These are phyloP conservation scores for Probaryconus sp. DNA, from an alignment of 1,140 invertebrate species.

Conservation along the genomic window DNA sequence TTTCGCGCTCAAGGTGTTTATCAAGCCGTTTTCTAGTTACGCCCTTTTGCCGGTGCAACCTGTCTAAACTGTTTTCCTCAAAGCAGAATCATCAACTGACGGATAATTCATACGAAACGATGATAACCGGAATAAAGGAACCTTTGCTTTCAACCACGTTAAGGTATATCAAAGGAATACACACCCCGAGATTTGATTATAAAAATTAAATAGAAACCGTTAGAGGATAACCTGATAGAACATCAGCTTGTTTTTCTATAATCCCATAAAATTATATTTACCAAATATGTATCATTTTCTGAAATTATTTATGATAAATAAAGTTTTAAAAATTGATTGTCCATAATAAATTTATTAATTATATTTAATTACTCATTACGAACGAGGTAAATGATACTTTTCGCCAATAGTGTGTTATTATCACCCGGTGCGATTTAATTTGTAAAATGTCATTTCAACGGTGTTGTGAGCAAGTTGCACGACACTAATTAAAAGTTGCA, in stretches of 20 bases:
- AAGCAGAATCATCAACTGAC: conserved; percentile 51
- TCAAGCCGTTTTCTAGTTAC: conserved; percentile 70
- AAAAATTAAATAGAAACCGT: neutral
- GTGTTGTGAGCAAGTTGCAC: conserved; percentile 23
- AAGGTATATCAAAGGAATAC: conserved; percentile 6
- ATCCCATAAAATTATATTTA: no score
- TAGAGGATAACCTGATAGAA: no score
- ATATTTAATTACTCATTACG: neutral
- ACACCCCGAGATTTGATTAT: neutral
- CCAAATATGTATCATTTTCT: no score
- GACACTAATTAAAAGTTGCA: conserved; percentile 47
- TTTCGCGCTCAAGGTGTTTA: conserved; percentile 70
- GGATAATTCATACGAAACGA: conserved; percentile 29
- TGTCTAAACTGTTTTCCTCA: conserved; percentile 21
- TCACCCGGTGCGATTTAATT: conserved; percentile 2
- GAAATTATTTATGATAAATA: no score
- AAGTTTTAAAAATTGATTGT: no score
- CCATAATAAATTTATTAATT: neutral
- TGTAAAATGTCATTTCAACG: conserved; percentile 12
- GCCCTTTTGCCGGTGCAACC: conserved; percentile 46
- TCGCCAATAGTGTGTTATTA: conserved; percentile 3
- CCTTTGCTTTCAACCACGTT: neutral
- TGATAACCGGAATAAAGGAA: conserved; percentile 6
- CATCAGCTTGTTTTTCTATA: no score
- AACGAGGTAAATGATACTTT: conserved; percentile 21